These are phyloP conservation scores for Gastrophysa polygoni DNA, from an alignment of 2,888 invertebrate species.

Conservation along the genomic window DNA sequence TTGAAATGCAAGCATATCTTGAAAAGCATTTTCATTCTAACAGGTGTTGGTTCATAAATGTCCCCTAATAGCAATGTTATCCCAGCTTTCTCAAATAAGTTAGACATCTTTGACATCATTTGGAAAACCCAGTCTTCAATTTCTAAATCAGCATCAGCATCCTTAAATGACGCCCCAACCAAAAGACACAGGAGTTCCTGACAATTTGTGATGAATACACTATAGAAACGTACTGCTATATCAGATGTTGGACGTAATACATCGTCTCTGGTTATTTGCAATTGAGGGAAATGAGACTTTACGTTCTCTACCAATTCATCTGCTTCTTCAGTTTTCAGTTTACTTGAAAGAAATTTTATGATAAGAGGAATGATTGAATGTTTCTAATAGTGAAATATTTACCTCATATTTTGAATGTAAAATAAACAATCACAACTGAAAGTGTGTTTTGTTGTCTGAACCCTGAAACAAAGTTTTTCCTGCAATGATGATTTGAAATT, in stretches of 20 bases:
- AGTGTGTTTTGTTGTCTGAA: too few species aligned
- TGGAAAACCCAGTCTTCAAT: conserved; percentile 8
- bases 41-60: conserved; percentile 2
- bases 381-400: too few species aligned
- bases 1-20: conserved; percentile 7
- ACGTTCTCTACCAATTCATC: background rate
- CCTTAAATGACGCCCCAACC: conserved; percentile 8
- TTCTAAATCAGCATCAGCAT: conserved; percentile 3
- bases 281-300: background rate
- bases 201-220: conserved; percentile 1
- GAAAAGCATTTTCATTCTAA: conserved; percentile 2
- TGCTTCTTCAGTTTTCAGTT: background rate
- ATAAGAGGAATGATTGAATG: too few species aligned
- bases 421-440: too few species aligned
- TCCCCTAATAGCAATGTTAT: conserved; percentile 3
- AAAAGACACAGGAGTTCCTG: background rate
- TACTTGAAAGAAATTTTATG: too few species aligned
- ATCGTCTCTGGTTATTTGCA: conserved; percentile 4
- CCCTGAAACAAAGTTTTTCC: too few species aligned
- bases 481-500: too few species aligned
- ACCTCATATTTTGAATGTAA: too few species aligned
- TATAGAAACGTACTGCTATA: conserved; percentile 11
- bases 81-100: conserved; percentile 4
- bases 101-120: conserved; percentile 2
- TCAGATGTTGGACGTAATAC: conserved; percentile 4